Evolutionary conservation across 2,888 invertebrate genomes (phyloP), one percentile per base, ranked within the genome.

Genomic region (Hyles lineata): DNA sequence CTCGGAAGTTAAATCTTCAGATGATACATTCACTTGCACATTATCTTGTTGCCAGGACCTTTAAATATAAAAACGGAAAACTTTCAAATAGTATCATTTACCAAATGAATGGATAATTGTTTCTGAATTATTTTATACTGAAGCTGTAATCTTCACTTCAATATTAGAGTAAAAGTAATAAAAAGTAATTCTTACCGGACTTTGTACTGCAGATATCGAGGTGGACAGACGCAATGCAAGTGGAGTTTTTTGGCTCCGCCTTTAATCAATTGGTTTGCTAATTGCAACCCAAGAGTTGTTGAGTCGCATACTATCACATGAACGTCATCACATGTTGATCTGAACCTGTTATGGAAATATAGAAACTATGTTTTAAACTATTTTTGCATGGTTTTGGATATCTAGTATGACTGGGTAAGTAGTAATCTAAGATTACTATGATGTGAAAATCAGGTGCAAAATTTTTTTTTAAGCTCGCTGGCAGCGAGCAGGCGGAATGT

Each of bases 161-260:
- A 62, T 43, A 75, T 72, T 29, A 76, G 61, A n/a, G 74, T 35
- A 9, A 9, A 77, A 72, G 43, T 77, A 78, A 15, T 85, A 80
- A 15, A 90, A 61, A 25, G n/a, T 15, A 76, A 71, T 0, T 90
- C 52, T 55, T 83, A 87, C 43, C 73, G 84, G 0, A 43, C 43
- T 43, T 43, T 43, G 87, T 89, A 1, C 91, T 91, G 8, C 85
- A 83, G 74, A 76, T 2, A 89, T 78, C 15, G 90, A 76, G 4
- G 87, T 83, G 0, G 83, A 83, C 2, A 90, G 59, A 21, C 84
- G 83, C 0, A 88, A 55, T 0, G 85, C 86, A 9, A 85, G 17
- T 76, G 74, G 17, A 89, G 60, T 32, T 83, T 85, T 52, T 70
- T 86, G 4, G 84, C 87, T 0, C 89, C 89, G 5, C 85, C 78